These are phyloP conservation scores for Tinea trinotella DNA, from an alignment of 2,888 invertebrate genomes.

Conservation along the genomic window DNA sequence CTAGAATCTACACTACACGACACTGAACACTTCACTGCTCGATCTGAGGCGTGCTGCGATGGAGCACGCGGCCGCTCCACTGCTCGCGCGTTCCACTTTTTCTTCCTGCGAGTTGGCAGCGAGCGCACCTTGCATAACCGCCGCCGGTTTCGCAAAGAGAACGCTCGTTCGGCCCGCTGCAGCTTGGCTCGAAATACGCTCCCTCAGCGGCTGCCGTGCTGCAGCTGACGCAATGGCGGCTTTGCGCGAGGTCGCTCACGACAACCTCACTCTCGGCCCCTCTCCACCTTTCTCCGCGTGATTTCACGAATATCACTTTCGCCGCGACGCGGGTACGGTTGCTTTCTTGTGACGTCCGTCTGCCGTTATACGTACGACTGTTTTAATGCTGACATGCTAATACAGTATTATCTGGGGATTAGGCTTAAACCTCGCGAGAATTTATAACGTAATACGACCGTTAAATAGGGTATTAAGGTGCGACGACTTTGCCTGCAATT, in stretches of 20 bases:
- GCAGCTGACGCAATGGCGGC: slow-evolving; percentile 37
- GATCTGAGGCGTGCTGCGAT: slow-evolving; percentile 57
- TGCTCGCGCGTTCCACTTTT: slow-evolving; percentile 69
- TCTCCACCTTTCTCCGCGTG: slow-evolving; percentile 40
- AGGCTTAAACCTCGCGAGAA: background rate
- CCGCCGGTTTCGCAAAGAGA: slow-evolving; percentile 62
- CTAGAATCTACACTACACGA: slow-evolving; percentile 69
- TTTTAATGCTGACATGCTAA: background rate
- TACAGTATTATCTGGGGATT: background rate
- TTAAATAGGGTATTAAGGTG: background rate
- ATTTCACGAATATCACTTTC: slow-evolving; percentile 54
- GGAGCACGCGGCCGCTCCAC: slow-evolving; percentile 65
- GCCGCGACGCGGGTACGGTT: slow-evolving; percentile 39
- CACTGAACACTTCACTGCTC: slow-evolving; percentile 58
- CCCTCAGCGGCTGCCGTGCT: slow-evolving; percentile 38
- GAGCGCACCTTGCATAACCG: slow-evolving; percentile 69
- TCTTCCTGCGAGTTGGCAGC: slow-evolving; percentile 72
- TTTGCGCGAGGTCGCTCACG: slow-evolving; percentile 33
- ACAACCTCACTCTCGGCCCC: slow-evolving; percentile 27
- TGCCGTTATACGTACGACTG: slow-evolving; percentile 1
- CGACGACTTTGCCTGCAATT: background rate
- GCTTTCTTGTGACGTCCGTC: slow-evolving; percentile 36
- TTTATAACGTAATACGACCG: background rate
- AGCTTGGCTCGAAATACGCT: slow-evolving; percentile 66
- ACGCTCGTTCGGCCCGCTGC: slow-evolving; percentile 48